phyloP scores from a whole-genome alignment of 2,888 invertebrate species.

The Charanyca ferruginea region DNA sequence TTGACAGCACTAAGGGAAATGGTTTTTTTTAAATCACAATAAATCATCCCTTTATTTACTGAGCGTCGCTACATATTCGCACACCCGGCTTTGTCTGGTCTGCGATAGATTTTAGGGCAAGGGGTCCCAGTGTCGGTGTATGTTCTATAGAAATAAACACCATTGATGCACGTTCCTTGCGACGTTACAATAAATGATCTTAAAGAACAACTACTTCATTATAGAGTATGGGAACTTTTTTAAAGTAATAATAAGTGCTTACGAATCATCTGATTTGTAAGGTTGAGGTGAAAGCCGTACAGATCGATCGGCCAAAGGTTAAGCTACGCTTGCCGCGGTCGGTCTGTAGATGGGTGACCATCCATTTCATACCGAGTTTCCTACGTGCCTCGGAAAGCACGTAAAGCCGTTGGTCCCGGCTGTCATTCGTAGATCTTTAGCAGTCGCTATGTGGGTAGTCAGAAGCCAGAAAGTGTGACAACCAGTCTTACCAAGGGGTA shows the following conservation, averaged over 20 bases:
- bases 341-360: too few species aligned
- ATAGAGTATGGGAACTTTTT: slow-evolving; percentile 69
- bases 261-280: slow-evolving; percentile 10
- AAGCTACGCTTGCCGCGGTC: too few species aligned
- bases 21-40: slow-evolving; percentile 89
- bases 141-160: slow-evolving; percentile 71
- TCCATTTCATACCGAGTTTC: too few species aligned
- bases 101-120: slow-evolving; percentile 76
- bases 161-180: slow-evolving; percentile 71
- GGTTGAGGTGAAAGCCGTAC: slow-evolving; percentile 2
- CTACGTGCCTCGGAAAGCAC: too few species aligned
- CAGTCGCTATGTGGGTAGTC: too few species aligned
- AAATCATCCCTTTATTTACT: slow-evolving; percentile 90
- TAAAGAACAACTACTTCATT: slow-evolving; percentile 67
- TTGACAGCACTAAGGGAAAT: slow-evolving; percentile 89
- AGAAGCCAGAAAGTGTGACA: too few species aligned
- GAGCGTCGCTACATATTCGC: slow-evolving; percentile 86
- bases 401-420: too few species aligned
- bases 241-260: slow-evolving; percentile 26
- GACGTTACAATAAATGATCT: slow-evolving; percentile 68
- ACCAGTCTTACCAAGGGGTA: too few species aligned
- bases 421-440: too few species aligned
- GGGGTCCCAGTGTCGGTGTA: slow-evolving; percentile 67
- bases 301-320: too few species aligned
- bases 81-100: slow-evolving; percentile 82